Base-by-base conservation (phyloP, 2,113 vertebrate species). In the Protobothrops mucrosquamatus region DNA sequence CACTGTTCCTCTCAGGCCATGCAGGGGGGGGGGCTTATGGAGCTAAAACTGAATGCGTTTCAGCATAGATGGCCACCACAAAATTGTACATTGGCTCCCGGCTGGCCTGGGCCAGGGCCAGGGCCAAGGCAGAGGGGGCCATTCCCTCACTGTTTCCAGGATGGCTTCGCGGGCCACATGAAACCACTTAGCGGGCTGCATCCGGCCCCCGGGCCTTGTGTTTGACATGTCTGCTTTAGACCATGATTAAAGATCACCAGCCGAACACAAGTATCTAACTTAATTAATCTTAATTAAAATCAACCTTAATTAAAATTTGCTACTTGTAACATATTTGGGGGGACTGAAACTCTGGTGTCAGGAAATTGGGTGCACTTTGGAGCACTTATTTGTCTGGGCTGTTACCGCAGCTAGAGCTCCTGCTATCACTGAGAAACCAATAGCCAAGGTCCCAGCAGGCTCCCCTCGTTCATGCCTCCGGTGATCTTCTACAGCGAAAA, bases 361-460 rank as follows among this genome's bases (percentile, higher is more conserved):
- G 34, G 34, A 43, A 43, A 43, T 81, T 43, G 34, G 74, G 29
- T 34, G 64, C 64, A 23, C 48, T 43, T 69, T 69, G 61, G 24
- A 3, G 24, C 48, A 9, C 29, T 87, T 87, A 0, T 2, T 54
- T 18, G 4, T 0, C 14, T 0, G 91, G 18, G 10, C 43, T 93
- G 95, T 95, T 95, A 98, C 98, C 85, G 97, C 98, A 0, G 98
- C 97, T 14, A 98, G 95, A 3, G 98, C 96, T 0, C 98, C 98
- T 0, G 98, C 97, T 0, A 96, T 96, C 94, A 98, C 95, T 1
- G 98, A 98, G 9, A 98, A 96, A 57, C 98, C 98, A 89, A 98
- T 96, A 23, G 96, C 97, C 91, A 98, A 93, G 94, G 98, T 97
- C 0, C 97, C 97, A 14, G 97, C 97, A 14, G 97, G 97, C 26